phyloP scores from a whole-genome alignment of 2,888 invertebrate genomes.

The Lydus trimaculatus region DNA sequence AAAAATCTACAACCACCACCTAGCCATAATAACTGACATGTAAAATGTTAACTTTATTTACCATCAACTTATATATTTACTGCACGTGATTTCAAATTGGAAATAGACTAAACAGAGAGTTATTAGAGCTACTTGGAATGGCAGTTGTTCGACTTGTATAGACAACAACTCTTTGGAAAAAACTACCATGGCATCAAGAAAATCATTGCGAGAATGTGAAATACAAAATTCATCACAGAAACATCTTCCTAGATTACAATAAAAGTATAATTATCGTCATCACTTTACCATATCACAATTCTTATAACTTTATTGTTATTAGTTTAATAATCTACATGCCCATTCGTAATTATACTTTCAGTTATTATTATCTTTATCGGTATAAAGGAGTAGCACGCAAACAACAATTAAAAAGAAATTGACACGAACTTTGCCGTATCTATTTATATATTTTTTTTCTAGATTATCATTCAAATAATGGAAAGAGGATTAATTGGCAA shows the following conservation, averaged over 20 bases:
- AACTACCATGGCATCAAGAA: neutral
- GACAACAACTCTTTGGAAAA: neutral
- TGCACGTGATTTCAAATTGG: neutral
- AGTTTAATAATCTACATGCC: neutral
- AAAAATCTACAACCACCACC: neutral
- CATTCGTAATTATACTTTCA: neutral
- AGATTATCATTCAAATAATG: neutral
- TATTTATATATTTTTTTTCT: neutral
- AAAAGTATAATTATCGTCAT: neutral
- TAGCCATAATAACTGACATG: neutral
- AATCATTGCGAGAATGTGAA: neutral
- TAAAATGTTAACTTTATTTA: neutral
- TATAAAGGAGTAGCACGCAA: neutral
- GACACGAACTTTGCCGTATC: neutral
- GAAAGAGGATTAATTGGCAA: neutral
- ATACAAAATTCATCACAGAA: neutral
- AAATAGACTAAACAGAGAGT: slow-evolving; percentile 10
- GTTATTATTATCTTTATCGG: neutral
- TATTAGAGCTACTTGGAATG: neutral
- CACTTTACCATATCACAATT: slow-evolving; percentile 2
- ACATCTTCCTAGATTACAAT: neutral
- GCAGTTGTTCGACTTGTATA: neutral
- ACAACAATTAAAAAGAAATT: neutral
- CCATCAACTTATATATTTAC: neutral
- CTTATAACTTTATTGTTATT: neutral